A percentile compares a stretch with the other conserved stretches of the same genome.
These are phyloP conservation scores for Myotis pilosus DNA, from an alignment of 2,797 vertebrate species.

Conservation along the genomic window DNA sequence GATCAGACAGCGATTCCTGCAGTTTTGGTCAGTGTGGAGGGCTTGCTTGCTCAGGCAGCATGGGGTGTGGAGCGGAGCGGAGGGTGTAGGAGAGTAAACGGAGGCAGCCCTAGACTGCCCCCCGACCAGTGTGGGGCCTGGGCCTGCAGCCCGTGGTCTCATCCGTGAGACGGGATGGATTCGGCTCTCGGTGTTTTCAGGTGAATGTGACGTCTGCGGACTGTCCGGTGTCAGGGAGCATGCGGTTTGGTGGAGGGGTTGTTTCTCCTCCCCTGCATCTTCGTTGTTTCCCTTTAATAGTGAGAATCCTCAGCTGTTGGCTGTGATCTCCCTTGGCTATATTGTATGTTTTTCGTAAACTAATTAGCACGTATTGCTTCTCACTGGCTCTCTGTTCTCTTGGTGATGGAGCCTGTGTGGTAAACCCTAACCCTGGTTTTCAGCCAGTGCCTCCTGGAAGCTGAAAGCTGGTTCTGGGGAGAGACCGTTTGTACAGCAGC, in stretches of 20 bases:
- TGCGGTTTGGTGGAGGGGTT: not conserved
- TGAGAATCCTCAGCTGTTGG: not conserved
- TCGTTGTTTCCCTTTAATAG: not conserved
- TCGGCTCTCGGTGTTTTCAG: not conserved
- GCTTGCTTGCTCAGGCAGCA: no score
- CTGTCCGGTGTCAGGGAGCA: not conserved
- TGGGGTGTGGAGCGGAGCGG: no score
- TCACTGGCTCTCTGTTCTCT: not conserved
- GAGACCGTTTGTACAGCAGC: not conserved
- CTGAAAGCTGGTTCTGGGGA: not conserved
- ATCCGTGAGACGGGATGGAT: not conserved
- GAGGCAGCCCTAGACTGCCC: not conserved
- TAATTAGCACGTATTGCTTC: not conserved
- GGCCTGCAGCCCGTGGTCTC: not conserved
- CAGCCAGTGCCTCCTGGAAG: not conserved
- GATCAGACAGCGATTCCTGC: not conserved
- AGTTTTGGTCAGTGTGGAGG: not conserved
- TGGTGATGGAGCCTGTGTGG: not conserved
- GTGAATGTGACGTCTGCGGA: fast-evolving
- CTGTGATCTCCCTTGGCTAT: not conserved
- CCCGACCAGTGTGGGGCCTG: not conserved
- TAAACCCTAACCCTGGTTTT: not conserved
- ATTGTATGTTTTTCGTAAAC: not conserved
- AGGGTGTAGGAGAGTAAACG: not conserved
- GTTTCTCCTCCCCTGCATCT: not conserved